phyloP scores from a whole-genome alignment of 53 echinoderm and acorn worm species.

The Henricia sp. region DNA sequence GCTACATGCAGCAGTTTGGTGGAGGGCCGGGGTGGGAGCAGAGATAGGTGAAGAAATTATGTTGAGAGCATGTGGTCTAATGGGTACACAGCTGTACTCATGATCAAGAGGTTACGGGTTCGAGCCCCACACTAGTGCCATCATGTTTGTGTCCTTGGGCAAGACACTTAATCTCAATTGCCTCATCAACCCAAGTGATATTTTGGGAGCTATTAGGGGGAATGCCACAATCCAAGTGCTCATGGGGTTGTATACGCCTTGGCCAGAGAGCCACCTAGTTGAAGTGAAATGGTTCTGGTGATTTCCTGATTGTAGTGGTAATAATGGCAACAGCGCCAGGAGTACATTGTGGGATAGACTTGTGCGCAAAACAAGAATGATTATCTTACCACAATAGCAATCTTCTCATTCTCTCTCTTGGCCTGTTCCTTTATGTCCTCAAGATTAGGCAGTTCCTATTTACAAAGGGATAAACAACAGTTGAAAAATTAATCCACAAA shows the following conservation, averaged over 20 bases:
- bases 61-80: no score
- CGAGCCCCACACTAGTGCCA: no score
- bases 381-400: constrained; percentile 25
- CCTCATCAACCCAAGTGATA: no score
- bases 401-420: constrained; percentile 51
- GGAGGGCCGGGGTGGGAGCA: no score
- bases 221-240: background rate
- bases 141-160: no score
- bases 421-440: constrained; percentile 44
- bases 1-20: no score
- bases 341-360: background rate
- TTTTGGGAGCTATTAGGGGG: background rate
- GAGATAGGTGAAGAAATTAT: no score
- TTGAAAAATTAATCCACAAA: no score
- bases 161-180: no score
- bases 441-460: constrained; percentile 40
- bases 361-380: no score
- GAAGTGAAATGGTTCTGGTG: background rate
- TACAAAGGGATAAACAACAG: background rate
- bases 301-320: background rate
- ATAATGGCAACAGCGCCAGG: background rate
- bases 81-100: no score
- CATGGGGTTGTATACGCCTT: background rate
- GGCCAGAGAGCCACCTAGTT: background rate
- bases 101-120: no score